Evolutionary conservation across 1,140 invertebrate genomes (phyloP).

Genomic region (Neocloeon triangulifer): DNA sequence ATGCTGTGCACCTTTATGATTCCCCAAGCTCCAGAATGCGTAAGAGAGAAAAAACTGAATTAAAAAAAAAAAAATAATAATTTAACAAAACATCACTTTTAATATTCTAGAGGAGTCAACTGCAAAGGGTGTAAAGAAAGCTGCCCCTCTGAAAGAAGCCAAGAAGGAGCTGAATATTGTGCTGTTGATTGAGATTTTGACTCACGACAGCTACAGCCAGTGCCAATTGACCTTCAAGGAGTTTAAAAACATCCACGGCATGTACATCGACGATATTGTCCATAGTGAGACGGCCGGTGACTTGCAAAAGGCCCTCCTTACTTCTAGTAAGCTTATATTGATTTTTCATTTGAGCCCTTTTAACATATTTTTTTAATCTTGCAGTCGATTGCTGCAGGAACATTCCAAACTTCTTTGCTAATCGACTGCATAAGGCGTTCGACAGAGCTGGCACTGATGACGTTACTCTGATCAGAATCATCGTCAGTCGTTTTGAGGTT

Average conservation of each 20-base stretch:
- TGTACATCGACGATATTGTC: conserved; percentile 40
- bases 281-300: conserved; percentile 36
- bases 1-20: too few species aligned
- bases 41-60: too few species aligned
- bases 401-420: conserved; percentile 89
- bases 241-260: conserved; percentile 34
- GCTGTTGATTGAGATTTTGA: conserved; percentile 42
- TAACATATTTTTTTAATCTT: neutral
- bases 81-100: too few species aligned
- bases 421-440: conserved; percentile 74
- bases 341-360: neutral
- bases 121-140: too few species aligned
- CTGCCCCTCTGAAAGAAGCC: too few species aligned
- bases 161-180: conserved; percentile 48
- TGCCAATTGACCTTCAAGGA: conserved; percentile 39
- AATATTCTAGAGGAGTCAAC: too few species aligned
- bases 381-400: too few species aligned
- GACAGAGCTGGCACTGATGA: conserved; percentile 74
- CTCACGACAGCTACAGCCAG: conserved; percentile 40
- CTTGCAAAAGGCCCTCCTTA: conserved; percentile 31
- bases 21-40: too few species aligned
- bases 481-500: conserved; percentile 78
- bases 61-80: too few species aligned
- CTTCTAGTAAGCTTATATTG: conserved; percentile 36
- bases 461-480: conserved; percentile 66